Base-by-base conservation (phyloP, 2,888 invertebrate species). In the Cerceris ruficornis region DNA sequence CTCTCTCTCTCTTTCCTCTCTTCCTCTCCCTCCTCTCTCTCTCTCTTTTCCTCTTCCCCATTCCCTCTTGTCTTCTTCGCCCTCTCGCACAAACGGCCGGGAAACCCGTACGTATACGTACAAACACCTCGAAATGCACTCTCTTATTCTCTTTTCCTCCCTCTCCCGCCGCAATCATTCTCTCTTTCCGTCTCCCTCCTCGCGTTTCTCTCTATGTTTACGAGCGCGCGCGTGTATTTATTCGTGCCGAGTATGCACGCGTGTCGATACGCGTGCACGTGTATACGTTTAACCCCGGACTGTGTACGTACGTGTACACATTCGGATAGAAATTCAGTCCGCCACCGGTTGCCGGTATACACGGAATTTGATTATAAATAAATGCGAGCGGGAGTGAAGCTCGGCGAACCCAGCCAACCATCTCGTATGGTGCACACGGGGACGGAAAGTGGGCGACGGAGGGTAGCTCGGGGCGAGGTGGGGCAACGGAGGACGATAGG, bases 301-400 rank as follows among this genome's bases (percentile, higher is more conserved):
- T 64, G 11, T 49, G n/a, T 50, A 55, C 60, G 64, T 76, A 64
- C 67, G 82, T 87, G 82, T 86, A 87, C 88, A 87, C 87, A 84
- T 85, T 85, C 84, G 61, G 89, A 89, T 90, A 90, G 90, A 91
- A 89, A 91, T 91, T 90, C 90, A 89, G 90, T 88, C 86, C 87
- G 88, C 85, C 86, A 86, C 86, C 88, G 86, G 87, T 83, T 85
- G 86, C 88, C 87, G 83, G 88, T 88, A 89, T 89, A 90, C 89
- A 88, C 87, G 87, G 87, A 92, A 92, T 92, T 92, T 91, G 91
- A 92, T 92, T 92, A 92, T 92, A 92, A 91, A 92, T 92, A 91
- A 91, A 92, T 92, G 90, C 88, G 88, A 86, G 87, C 85, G 87
- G 87, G 79, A 80, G 71, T 81, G 85, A 70, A 81, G 86, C 79